A percentile compares a stretch with the other conserved stretches of the same genome.
phyloP scores from a whole-genome alignment of 2,113 vertebrate species.

The Jacana jacana region DNA sequence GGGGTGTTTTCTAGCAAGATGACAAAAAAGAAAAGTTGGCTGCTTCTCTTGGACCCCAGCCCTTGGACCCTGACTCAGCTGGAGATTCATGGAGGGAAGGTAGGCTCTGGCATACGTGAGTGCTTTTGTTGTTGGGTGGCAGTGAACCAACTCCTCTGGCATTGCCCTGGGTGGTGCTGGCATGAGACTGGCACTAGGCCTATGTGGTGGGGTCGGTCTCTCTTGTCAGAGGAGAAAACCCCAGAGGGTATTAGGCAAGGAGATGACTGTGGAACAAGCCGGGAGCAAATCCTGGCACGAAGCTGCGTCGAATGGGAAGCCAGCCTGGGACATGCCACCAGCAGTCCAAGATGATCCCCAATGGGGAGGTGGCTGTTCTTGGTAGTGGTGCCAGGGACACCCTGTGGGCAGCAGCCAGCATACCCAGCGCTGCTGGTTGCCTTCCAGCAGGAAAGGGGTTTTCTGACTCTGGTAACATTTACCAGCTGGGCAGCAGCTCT shows the following conservation, averaged over 20 bases:
- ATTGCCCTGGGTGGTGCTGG: background rate
- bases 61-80: background rate
- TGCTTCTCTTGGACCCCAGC: background rate
- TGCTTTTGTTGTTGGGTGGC: background rate
- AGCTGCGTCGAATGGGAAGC: background rate
- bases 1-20: background rate
- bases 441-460: background rate
- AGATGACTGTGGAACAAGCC: background rate
- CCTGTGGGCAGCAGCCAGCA: background rate
- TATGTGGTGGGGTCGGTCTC: accelerated
- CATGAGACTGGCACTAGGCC: background rate
- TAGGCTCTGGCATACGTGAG: background rate
- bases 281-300: background rate
- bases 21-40: background rate
- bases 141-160: background rate
- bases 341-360: background rate
- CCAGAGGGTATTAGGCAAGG: background rate
- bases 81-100: background rate
- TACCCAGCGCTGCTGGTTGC: background rate
- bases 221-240: background rate
- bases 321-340: background rate
- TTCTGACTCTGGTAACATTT: conserved; percentile 31
- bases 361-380: background rate
- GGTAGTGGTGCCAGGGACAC: background rate
- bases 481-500: conserved; percentile 43